phyloP scores from a whole-genome alignment of 2,888 invertebrate species.

The Lysandra coridon region DNA sequence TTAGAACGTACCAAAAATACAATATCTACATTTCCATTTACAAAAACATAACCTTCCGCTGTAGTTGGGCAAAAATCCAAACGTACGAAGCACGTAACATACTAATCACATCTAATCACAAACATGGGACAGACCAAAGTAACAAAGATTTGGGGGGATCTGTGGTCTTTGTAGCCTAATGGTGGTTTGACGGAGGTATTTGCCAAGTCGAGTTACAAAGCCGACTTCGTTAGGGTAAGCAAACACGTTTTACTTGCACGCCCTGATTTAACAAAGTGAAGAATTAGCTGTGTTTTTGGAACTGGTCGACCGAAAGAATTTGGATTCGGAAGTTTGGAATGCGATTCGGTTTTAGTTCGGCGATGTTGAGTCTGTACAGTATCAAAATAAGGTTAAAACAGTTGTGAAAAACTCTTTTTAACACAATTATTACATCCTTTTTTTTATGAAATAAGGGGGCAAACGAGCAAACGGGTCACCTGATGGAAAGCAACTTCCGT shows the following conservation, averaged over 20 bases:
- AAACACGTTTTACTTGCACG: conserved; percentile 20
- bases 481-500: no score
- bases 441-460: no score
- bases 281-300: not conserved
- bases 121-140: not conserved
- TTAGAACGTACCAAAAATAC: no score
- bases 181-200: conserved; percentile 24
- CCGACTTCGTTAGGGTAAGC: conserved; percentile 27
- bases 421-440: no score
- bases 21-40: no score
- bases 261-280: conserved; percentile 17
- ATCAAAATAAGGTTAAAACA: not conserved
- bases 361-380: not conserved
- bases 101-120: conserved; percentile 12
- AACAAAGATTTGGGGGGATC: conserved; percentile 17
- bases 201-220: conserved; percentile 25
- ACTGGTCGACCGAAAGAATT: not conserved
- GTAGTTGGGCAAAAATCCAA: not conserved
- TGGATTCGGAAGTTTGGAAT: not conserved
- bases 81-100: not conserved
- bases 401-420: not conserved
- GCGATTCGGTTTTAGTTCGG: not conserved
- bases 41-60: no score
- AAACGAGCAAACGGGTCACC: no score
- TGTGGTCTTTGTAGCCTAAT: conserved; percentile 24